Evolutionary conservation across 2,797 vertebrate genomes (phyloP).

Genomic region (Pantherophis vulpinus): DNA sequence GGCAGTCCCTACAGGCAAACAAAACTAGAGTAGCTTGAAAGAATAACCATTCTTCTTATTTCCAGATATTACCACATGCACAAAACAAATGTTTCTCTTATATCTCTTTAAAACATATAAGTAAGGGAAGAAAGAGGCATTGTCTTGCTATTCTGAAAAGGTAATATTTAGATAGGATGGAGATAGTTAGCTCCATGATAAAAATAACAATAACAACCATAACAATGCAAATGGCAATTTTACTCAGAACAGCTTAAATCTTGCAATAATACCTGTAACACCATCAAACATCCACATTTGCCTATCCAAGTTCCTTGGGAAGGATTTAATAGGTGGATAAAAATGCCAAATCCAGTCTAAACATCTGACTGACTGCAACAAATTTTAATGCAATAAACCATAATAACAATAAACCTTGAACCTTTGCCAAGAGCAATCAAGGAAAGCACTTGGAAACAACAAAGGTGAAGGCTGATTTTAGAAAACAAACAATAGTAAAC

Average conservation of each 20-base stretch:
- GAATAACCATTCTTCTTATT: background rate
- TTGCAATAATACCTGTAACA: background rate
- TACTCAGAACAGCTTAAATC: background rate
- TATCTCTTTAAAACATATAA: background rate
- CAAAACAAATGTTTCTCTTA: background rate
- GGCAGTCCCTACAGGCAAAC: background rate
- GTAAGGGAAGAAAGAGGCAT: background rate
- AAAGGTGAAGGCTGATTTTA: background rate
- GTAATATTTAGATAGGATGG: background rate
- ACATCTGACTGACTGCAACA: background rate
- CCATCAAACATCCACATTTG: background rate
- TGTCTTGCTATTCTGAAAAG: background rate
- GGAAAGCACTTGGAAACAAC: background rate
- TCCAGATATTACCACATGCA: background rate
- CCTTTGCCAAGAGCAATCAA: background rate
- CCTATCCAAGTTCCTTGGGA: background rate
- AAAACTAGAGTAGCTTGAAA: background rate
- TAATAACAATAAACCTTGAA: background rate
- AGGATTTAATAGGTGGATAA: background rate
- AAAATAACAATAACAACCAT: background rate
- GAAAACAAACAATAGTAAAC: background rate
- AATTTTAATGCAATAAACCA: background rate
- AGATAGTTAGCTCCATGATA: background rate
- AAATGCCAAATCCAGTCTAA: background rate
- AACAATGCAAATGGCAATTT: background rate